Percentiles rank a stretch among this genome's conserved stretches.
Evolutionary conservation across 1,140 invertebrate species (phyloP).

Genomic region (Anoplolepis gracilipes): DNA sequence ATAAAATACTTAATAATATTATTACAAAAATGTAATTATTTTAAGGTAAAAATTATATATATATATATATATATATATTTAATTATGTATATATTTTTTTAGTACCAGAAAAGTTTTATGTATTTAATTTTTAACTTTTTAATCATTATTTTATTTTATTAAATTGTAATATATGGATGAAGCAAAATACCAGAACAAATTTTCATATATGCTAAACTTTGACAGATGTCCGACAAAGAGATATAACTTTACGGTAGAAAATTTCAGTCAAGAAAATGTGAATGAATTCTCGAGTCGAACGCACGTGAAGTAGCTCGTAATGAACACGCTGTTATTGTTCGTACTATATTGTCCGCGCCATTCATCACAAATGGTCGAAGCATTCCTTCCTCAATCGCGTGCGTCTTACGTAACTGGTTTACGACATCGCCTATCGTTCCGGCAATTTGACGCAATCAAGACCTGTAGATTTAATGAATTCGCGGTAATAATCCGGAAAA

Average conservation of each 20-base stretch:
- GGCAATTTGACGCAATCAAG: constrained; percentile 63
- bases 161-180: background rate
- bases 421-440: constrained; percentile 41
- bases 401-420: constrained; percentile 18
- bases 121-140: background rate
- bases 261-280: background rate
- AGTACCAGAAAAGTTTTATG: too few relatives aligned
- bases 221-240: background rate
- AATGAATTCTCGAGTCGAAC: constrained; percentile 2
- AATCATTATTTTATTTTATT: background rate
- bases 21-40: background rate
- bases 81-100: too few relatives aligned
- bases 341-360: background rate
- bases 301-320: constrained; percentile 21
- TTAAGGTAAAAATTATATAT: background rate
- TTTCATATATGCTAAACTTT: background rate
- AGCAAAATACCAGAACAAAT: background rate
- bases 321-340: background rate
- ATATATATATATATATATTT: too few relatives aligned
- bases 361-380: background rate
- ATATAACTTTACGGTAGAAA: background rate
- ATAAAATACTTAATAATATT: background rate
- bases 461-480: constrained; percentile 42
- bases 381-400: background rate
- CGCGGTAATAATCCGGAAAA: constrained; percentile 50